Evolutionary conservation across 2,113 vertebrate species (phyloP), one percentile per base, ranked within the genome.

Genomic region (Tragelaphus strepsiceros): DNA sequence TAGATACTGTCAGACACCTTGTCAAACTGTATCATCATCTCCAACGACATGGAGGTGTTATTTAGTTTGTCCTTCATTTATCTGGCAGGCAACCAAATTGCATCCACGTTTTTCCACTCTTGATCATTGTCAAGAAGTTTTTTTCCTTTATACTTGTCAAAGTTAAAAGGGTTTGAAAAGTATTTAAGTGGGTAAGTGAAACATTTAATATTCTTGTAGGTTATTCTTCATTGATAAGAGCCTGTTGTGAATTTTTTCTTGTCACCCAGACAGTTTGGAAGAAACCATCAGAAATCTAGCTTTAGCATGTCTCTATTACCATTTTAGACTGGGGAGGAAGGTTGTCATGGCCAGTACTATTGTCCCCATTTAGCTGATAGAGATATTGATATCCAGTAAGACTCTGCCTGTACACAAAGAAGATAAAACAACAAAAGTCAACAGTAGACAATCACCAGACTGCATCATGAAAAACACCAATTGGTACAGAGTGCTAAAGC

Each of bases 141-240:
- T 96, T 85, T 43, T 84, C 53, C 49, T 86, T 91, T 81, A 74
- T 88, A n/a, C 35, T 96, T 95, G 62, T 94, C 91, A 90, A 97
- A 90, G 43, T 95, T 97, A 90, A 90, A 97, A 96, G 81, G 85
- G 28, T 26, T 90, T 71, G 77, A 88, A 71, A 85, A 92, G 9
- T n/a, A 56, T 58, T 94, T 93, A 85, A 90, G 53, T 85, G n/a
- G 67, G 30, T 67, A 94, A 90, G 32, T 84, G 43, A 94, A 95
- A 46, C 30, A 64, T 84, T 95, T 96, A 81, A 67, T 90, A 53
- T 81, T 71, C 39, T 74, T 94, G 51, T 35, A 96, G 4, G 16
- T 94, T 91, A 6, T 94, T 92, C 7, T 91, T 90, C 86, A 94
- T 88, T 88, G 92, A 67, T 83, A 96, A 96, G 83, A 56, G 7